Evolutionary conservation across 2,797 vertebrate species (phyloP), one percentile per base, ranked within the genome.

Genomic region (Eidolon dupreanum): DNA sequence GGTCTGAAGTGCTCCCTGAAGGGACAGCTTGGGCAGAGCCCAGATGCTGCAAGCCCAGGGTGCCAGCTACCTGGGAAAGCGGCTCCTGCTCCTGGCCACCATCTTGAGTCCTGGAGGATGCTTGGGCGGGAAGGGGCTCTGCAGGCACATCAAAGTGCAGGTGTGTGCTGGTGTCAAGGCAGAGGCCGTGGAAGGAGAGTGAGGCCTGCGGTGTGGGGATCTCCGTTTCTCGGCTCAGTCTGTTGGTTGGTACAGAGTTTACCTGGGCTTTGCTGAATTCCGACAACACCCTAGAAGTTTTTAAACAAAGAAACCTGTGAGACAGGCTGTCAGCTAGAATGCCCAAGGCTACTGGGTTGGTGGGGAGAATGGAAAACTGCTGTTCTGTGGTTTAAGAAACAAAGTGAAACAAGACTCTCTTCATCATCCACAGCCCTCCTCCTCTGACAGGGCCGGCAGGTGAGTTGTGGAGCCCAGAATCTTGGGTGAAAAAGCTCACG

Each of bases 201-300:
- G 0, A 1, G 61, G 92, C 36, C 1, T n/a, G 89, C 9, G 73
- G 78, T 0, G 55, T 65, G 74, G 97, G 96, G 49, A 90, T 89
- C 46, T 95, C 81, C 3, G 68, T 22, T 57, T 0, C 68, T 38
- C 10, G 81, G 97, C 41, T 83, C 9, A 0, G 92, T 38, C 63
- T 31, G 2, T 90, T 71, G 0, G 59, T 36, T 81, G 95, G 26
- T 0, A 96, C 96, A 0, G 85, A 93, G 89, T 97, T 98, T 1
- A 90, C 96, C 82, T 98, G 97, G 90, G 98, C 97, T 97, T 97
- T 98, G 98, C 96, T 98, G 98, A 98, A 98, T 97, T 98, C 98
- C 0, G 97, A 98, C 95, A 99, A 91, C 33, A 98, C 98, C 98
- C 98, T 98, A 38, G 59, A 90, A 97, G 96, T 89, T 95, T 96